Evolutionary conservation across 1,140 invertebrate genomes (phyloP).

Genomic region (Leptonema lineaticorne): DNA sequence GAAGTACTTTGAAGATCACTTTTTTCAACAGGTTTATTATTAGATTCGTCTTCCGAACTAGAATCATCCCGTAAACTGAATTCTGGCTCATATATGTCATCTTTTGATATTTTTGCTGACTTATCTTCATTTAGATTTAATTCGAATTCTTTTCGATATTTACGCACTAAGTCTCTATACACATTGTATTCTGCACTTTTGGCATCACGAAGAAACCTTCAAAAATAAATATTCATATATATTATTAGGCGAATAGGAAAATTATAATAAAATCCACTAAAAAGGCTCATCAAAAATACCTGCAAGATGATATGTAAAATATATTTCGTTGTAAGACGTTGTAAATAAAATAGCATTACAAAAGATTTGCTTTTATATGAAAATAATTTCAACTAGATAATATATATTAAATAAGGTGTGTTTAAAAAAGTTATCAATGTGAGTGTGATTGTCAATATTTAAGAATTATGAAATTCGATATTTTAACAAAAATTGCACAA

Average conservation of each 20-base stretch:
- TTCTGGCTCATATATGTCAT: slow-evolving; percentile 56
- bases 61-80: slow-evolving; percentile 54
- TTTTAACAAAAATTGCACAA: no score
- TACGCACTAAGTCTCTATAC: slow-evolving; percentile 49
- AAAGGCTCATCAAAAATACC: slow-evolving; percentile 13
- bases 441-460: no score
- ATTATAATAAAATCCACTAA: background rate
- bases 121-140: slow-evolving; percentile 25
- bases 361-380: no score
- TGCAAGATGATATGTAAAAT: slow-evolving; percentile 9
- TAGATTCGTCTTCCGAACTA: slow-evolving; percentile 44
- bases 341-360: no score
- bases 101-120: slow-evolving; percentile 46
- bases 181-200: slow-evolving; percentile 53
- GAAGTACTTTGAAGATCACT: background rate
- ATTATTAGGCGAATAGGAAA: background rate
- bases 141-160: slow-evolving; percentile 42
- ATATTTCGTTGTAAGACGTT: background rate
- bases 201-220: slow-evolving; percentile 54
- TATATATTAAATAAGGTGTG: no score
- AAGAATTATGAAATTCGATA: no score
- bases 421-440: no score
- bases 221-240: slow-evolving; percentile 20
- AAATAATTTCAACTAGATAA: no score
- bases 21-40: background rate